phyloP scores from a whole-genome alignment of 2,888 invertebrate genomes.

The Hydriomena furcata region DNA sequence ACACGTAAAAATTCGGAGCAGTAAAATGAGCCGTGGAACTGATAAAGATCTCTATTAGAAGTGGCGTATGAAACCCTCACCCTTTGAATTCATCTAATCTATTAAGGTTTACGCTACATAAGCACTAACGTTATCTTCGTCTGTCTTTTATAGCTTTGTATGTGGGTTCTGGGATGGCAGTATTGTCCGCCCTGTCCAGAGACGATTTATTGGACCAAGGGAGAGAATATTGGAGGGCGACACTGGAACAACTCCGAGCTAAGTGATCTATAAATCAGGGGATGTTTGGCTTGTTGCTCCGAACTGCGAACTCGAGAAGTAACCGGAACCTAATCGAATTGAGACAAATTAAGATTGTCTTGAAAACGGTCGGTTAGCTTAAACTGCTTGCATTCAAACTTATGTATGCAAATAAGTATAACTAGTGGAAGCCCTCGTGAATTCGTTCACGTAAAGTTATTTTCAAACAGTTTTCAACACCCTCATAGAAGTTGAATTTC shows the following conservation, averaged over 20 bases:
- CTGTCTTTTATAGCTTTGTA: conserved; percentile 55
- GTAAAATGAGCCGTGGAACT: neutral
- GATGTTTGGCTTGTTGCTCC: conserved; percentile 12
- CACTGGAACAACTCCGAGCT: conserved; percentile 23
- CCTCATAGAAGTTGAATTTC: no score
- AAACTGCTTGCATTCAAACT: no score
- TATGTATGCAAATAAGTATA: no score
- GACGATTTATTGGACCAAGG: conserved; percentile 35
- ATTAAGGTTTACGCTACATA: conserved; percentile 56
- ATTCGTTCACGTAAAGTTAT: no score
- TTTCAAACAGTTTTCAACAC: no score
- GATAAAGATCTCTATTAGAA: conserved; percentile 11
- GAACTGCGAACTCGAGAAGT: neutral
- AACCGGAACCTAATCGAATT: neutral
- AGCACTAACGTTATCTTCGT: conserved; percentile 53
- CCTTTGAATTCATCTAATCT: conserved; percentile 44
- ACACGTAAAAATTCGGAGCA: no score
- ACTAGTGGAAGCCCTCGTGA: no score
- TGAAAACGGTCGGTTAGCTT: no score
- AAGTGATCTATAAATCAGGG: conserved; percentile 35
- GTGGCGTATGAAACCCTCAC: conserved; percentile 23
- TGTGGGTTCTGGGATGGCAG: conserved; percentile 29
- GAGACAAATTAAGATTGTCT: no score
- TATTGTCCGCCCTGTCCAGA: conserved; percentile 24
- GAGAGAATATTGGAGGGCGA: conserved; percentile 36